Conservation (phyloP, 1,140 invertebrate species). For the Steinernema khuongi region DNA sequence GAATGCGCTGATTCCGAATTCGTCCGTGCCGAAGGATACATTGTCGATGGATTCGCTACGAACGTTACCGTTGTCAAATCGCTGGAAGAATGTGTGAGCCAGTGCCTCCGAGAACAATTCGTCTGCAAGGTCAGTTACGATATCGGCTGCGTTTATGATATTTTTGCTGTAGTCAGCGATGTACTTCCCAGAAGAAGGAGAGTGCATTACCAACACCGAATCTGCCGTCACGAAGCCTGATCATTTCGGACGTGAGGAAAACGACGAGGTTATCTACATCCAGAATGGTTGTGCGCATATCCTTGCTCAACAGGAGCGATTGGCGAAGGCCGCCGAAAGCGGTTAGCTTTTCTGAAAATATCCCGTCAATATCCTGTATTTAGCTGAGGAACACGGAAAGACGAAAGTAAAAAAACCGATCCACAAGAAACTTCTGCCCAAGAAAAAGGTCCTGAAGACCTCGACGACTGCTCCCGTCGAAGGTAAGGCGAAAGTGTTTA, state of each 20-base stretch:
- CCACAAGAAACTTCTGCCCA: not conserved
- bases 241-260: slow-evolving; percentile 43
- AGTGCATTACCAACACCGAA: slow-evolving; percentile 57
- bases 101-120: slow-evolving; percentile 50
- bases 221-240: slow-evolving; percentile 44
- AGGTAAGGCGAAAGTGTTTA: not conserved
- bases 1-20: slow-evolving; percentile 49
- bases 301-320: slow-evolving; percentile 15
- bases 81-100: slow-evolving; percentile 49
- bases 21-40: slow-evolving; percentile 50
- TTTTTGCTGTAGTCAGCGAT: slow-evolving; percentile 50
- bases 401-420: not conserved
- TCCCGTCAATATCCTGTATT: not conserved
- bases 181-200: slow-evolving; percentile 58
- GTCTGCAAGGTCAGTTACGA: slow-evolving; percentile 43
- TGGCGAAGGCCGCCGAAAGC: not conserved
- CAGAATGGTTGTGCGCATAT: slow-evolving; percentile 48
- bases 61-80: slow-evolving; percentile 41
- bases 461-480: not conserved
- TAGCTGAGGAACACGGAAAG: not conserved
- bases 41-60: slow-evolving; percentile 45
- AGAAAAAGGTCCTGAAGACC: slow-evolving; percentile 13
- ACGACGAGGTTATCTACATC: slow-evolving; percentile 53
- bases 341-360: not conserved
- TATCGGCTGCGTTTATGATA: not conserved